A percentile compares a stretch with the other conserved stretches of the same genome.
These are phyloP conservation scores for Tinamus major DNA, from an alignment of 2,797 vertebrate genomes.

Conservation along the genomic window DNA sequence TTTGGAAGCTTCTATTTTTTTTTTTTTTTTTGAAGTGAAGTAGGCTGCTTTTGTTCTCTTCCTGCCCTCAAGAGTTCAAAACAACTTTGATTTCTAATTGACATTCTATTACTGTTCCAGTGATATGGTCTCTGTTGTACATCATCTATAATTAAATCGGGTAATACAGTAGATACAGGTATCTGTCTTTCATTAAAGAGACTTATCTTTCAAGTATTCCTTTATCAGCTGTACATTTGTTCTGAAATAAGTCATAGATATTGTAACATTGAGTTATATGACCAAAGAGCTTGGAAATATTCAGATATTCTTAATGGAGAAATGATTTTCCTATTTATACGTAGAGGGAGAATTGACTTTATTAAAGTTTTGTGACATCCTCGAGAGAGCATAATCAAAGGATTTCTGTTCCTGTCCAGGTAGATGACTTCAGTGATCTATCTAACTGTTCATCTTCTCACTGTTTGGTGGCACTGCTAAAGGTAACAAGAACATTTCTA, in stretches of 20 bases:
- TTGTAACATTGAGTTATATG: background rate
- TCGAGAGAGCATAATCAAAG: background rate
- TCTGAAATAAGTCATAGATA: constrained; percentile 6
- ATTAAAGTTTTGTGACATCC: background rate
- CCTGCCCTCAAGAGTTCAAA: background rate
- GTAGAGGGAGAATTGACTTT: background rate
- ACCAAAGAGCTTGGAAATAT: background rate
- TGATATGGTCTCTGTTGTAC: background rate
- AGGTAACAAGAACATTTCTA: background rate
- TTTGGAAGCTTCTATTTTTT: background rate
- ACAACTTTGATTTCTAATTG: constrained; percentile 17
- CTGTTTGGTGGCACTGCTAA: background rate
- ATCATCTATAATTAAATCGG: constrained; percentile 34
- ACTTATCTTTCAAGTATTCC: constrained; percentile 24
- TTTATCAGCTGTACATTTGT: background rate
- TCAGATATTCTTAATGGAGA: background rate
- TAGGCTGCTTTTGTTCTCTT: background rate
- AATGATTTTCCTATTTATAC: background rate
- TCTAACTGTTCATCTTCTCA: background rate
- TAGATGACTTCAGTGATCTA: background rate
- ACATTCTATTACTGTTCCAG: background rate
- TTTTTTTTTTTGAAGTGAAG: background rate
- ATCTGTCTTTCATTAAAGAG: background rate
- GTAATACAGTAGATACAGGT: background rate
- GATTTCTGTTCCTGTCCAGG: background rate